phyloP scores from a whole-genome alignment of 2,888 invertebrate genomes.

The Tetramorium bicarinatum region DNA sequence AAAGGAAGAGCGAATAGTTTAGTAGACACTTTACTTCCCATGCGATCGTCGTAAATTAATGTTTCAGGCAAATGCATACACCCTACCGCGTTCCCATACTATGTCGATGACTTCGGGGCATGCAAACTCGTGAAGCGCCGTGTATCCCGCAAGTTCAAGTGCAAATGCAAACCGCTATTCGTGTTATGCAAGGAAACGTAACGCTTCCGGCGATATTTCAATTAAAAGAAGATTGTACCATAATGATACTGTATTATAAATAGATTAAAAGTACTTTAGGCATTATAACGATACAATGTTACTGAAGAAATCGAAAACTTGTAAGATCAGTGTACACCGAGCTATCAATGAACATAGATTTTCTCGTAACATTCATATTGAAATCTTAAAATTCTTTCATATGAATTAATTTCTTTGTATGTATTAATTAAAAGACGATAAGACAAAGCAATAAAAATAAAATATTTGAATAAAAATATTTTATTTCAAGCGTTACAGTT shows the following conservation, averaged over 20 bases:
- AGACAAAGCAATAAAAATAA: not conserved
- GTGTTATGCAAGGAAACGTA: conserved; percentile 24
- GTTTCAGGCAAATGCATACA: conserved; percentile 30
- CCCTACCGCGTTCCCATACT: conserved; percentile 18
- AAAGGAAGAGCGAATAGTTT: conserved; percentile 62
- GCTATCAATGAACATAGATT: not conserved
- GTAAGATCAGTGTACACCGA: not conserved
- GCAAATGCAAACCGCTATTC: conserved; percentile 33
- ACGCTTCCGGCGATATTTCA: conserved; percentile 14
- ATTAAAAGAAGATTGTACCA: conserved; percentile 30
- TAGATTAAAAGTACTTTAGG: conserved; percentile 13
- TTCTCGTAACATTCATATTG: not conserved
- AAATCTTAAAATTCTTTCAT: not conserved
- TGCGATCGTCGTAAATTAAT: conserved; percentile 42
- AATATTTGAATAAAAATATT: not conserved
- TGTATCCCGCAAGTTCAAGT: conserved; percentile 25
- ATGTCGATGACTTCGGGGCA: conserved; percentile 36
- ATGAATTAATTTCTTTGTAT: not conserved
- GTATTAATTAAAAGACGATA: not conserved
- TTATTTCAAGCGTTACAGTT: not conserved
- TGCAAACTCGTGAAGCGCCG: not conserved
- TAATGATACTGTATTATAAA: conserved; percentile 14
- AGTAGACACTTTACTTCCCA: conserved; percentile 56
- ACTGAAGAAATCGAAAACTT: not conserved
- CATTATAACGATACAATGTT: not conserved